Conservation (phyloP, 2,888 invertebrate genomes). For the Caenorhabditis afra region DNA sequence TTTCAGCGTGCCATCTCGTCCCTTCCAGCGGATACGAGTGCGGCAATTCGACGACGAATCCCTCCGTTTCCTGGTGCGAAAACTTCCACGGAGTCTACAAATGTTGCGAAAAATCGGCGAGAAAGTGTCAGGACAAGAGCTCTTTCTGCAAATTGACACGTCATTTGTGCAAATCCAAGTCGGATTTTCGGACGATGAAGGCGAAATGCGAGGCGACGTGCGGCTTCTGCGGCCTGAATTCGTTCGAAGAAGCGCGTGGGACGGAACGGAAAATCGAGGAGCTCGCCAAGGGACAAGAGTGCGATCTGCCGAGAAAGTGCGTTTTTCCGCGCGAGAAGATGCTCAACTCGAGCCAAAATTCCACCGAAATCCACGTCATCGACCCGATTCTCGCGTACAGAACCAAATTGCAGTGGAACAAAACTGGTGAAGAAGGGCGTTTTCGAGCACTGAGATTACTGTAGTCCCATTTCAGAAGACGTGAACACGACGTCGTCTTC, state of each 20-base stretch:
- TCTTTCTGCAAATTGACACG: slow-evolving; percentile 38
- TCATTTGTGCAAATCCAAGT: slow-evolving; percentile 30
- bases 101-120: slow-evolving; percentile 45
- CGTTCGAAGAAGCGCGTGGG: slow-evolving; percentile 34
- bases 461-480: not conserved
- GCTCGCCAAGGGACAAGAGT: slow-evolving; percentile 36
- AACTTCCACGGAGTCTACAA: slow-evolving; percentile 49
- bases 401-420: slow-evolving; percentile 11
- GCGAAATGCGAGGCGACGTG: slow-evolving; percentile 61
- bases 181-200: slow-evolving; percentile 55
- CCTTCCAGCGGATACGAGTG: slow-evolving; percentile 55
- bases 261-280: slow-evolving; percentile 25
- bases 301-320: slow-evolving; percentile 55
- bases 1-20: slow-evolving; percentile 38
- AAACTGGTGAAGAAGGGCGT: not conserved
- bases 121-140: slow-evolving; percentile 44
- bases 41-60: slow-evolving; percentile 21
- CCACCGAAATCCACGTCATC: not conserved
- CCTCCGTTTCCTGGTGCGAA: slow-evolving; percentile 39
- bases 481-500: not conserved
- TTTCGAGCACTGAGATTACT: not conserved
- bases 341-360: slow-evolving; percentile 36
- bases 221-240: slow-evolving; percentile 55
- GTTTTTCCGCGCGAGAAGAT: slow-evolving; percentile 62
- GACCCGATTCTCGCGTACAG: slow-evolving; percentile 35